Evolutionary conservation across 2,113 vertebrate species (phyloP), one percentile per base, ranked within the genome.

Genomic region (Pionites leucogaster): DNA sequence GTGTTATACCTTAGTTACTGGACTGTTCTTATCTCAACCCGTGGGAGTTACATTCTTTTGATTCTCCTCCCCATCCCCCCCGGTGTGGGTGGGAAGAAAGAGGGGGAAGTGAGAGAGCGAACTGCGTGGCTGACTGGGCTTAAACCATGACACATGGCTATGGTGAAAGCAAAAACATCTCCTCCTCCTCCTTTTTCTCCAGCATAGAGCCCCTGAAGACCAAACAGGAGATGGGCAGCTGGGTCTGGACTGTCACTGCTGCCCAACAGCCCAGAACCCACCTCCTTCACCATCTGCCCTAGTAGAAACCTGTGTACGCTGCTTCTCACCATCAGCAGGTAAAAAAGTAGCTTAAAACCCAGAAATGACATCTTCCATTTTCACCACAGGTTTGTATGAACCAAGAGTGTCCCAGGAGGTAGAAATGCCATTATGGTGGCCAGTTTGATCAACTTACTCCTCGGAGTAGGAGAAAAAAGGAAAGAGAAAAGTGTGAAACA

Each of bases 41-140:
- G 6, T 3, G 11, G 47, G 47, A 47, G 22, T 47, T 47, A 13
- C 47, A 47, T 47, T 47, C 47, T 47, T 47, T 47, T 11, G 11
- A 47, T 47, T 23, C 47, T 24, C 11, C 47, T 22, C 47, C 47
- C 47, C 47, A 47, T 13, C 22, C 22, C 47, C 22, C 47, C 22
- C 2, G 6, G 6, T 0, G 2, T 3, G 6, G 47, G 47, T 23
- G 23, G 23, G 47, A 49, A 49, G 4, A 49, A 49, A 49, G 47
- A 24, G 23, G 23, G 23, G 47, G 47, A 12, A 49, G 47, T 49
- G 47, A 49, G 23, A 49, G 47, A 49, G 47, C 23, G 2, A 49
- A 24, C 47, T 49, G 23, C 23, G 7, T 49, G 47, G 47, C 47
- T 49, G 23, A 49, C 47, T 24, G 47, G 47, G 47, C 4, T 49